Conservation (phyloP, 2,888 invertebrate genomes). For the Melieria omissa region DNA sequence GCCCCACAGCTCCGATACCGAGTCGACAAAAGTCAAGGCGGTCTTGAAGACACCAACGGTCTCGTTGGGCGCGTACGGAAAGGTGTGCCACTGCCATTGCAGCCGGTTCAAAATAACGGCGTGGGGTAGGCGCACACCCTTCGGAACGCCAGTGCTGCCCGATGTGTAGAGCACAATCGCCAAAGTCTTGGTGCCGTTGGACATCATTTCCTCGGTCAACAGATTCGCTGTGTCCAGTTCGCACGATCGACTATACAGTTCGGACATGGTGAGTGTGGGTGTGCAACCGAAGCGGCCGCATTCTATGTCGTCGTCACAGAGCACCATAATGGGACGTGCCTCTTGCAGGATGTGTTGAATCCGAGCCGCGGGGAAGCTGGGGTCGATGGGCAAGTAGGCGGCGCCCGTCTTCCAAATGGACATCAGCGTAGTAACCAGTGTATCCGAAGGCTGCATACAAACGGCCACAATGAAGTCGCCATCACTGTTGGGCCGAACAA, state of each 20-base stretch:
- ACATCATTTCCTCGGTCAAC: conserved; percentile 65
- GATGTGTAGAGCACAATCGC: conserved; percentile 69
- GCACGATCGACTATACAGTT: conserved; percentile 56
- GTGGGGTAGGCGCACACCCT: conserved; percentile 87
- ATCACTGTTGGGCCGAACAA: conserved; percentile 70
- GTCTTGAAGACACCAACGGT: conserved; percentile 87
- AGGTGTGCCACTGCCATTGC: conserved; percentile 86
- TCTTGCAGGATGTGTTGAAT: conserved; percentile 81
- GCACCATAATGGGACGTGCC: conserved; percentile 73
- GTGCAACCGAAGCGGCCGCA: conserved; percentile 54
- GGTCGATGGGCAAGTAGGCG: conserved; percentile 86
- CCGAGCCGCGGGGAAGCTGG: conserved; percentile 76
- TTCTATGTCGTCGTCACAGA: conserved; percentile 71
- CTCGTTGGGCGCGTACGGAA: conserved; percentile 79
- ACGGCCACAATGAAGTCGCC: conserved; percentile 81
- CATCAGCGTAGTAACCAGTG: conserved; percentile 74
- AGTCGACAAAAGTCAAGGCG: conserved; percentile 90
- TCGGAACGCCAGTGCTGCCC: conserved; percentile 89
- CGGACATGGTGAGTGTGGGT: conserved; percentile 52
- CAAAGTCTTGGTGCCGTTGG: conserved; percentile 53
- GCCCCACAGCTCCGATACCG: conserved; percentile 89
- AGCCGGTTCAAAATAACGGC: conserved; percentile 83
- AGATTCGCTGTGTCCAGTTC: conserved; percentile 57
- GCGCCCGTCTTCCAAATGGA: conserved; percentile 85
- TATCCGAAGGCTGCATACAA: conserved; percentile 81